Conservation (phyloP, 2,888 invertebrate species). For the Suillia variegata region DNA sequence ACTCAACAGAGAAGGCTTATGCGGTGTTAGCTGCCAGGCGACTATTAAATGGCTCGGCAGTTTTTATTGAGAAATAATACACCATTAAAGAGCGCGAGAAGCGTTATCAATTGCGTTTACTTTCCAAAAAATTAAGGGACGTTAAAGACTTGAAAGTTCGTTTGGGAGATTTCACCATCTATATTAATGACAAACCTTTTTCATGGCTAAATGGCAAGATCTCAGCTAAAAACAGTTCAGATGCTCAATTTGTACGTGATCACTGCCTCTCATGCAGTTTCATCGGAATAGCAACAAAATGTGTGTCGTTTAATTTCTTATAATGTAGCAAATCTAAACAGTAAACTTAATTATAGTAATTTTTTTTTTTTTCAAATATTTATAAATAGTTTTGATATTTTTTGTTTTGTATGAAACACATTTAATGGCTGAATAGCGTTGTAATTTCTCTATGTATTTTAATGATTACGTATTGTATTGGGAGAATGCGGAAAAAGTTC, state of each 20-base stretch:
- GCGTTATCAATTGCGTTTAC: conserved; percentile 34
- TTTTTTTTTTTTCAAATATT: conserved; percentile 7
- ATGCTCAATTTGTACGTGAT: not conserved
- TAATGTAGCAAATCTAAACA: conserved; percentile 8
- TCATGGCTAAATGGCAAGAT: too few relatives aligned
- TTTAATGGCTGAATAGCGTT: conserved; percentile 1
- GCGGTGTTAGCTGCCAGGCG: not conserved
- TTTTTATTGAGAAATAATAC: conserved; percentile 12
- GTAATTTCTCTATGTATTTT: conserved; percentile 9
- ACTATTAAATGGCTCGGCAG: not conserved
- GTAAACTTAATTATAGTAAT: conserved; percentile 12
- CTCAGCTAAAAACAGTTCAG: too few relatives aligned
- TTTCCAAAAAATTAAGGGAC: not conserved
- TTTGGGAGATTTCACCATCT: too few relatives aligned
- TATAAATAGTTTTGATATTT: conserved; percentile 12
- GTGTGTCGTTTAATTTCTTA: conserved; percentile 8
- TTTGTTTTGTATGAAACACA: conserved; percentile 13
- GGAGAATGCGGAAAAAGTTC: conserved; percentile 8
- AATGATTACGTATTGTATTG: conserved; percentile 11
- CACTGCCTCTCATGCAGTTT: too few relatives aligned
- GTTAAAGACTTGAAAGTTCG: too few relatives aligned
- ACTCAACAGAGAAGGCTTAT: too few relatives aligned
- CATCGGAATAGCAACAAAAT: conserved; percentile 1
- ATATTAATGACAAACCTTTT: too few relatives aligned
- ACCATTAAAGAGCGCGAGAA: conserved; percentile 10